Evolutionary conservation across 2,888 invertebrate species (phyloP).

Genomic region (Schrankia costaestrigalis): DNA sequence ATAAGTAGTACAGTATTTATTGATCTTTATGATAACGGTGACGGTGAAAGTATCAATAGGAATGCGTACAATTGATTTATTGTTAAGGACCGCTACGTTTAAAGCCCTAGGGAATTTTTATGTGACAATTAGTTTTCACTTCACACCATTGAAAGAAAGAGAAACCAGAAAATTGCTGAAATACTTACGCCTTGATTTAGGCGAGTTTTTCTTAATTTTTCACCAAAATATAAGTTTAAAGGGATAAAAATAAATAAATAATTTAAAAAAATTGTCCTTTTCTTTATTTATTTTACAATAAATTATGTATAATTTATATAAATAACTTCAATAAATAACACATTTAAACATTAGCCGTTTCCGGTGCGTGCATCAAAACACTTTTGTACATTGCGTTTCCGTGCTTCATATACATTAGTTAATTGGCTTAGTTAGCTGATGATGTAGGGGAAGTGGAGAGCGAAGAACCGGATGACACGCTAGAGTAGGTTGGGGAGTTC

Average conservation of each 20-base stretch:
- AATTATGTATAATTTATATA: constrained; percentile 76
- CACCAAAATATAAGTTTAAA: too few species aligned
- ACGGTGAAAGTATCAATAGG: constrained; percentile 27
- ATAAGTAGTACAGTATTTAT: constrained; percentile 8
- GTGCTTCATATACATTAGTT: constrained; percentile 55
- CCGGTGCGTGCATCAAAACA: constrained; percentile 51
- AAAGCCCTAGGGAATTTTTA: constrained; percentile 35
- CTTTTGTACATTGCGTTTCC: constrained; percentile 52
- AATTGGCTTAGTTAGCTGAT: constrained; percentile 52
- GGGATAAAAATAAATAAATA: constrained; percentile 19
- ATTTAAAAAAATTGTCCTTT: constrained; percentile 50
- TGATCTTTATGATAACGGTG: constrained; percentile 16
- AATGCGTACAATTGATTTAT: constrained; percentile 14
- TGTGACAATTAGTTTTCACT: constrained; percentile 2
- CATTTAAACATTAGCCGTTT: constrained; percentile 64
- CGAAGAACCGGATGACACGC: constrained; percentile 71
- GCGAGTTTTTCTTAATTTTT: too few species aligned
- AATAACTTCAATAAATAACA: constrained; percentile 74
- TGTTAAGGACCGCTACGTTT: constrained; percentile 5
- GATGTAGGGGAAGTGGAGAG: constrained; percentile 53
- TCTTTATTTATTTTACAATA: constrained; percentile 73
- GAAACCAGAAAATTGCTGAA: too few species aligned
- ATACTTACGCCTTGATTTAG: too few species aligned
- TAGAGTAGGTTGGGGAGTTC: constrained; percentile 74
- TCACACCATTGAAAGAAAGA: not conserved